A percentile compares a stretch with the other conserved stretches of the same genome.
Conservation (phyloP, 2,888 invertebrate genomes). For the Drosophila meridionalis region DNA sequence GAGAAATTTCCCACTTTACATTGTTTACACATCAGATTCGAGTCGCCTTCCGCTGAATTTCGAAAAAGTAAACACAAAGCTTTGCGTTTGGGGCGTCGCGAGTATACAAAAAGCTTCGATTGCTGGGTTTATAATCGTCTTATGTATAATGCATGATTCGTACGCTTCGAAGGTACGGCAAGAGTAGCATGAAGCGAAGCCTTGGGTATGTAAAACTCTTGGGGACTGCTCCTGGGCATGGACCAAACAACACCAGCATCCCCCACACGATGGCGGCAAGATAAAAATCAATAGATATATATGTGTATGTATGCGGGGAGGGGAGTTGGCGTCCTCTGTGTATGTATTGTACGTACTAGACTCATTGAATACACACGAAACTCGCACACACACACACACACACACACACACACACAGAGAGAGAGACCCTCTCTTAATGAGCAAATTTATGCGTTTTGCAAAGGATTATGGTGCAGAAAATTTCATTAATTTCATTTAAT, state of each 20-base stretch:
- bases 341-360: slow-evolving; percentile 23
- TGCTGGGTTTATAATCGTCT: slow-evolving; percentile 1
- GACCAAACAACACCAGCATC: slow-evolving; percentile 59
- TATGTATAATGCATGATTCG: slow-evolving; percentile 3
- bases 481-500: slow-evolving; percentile 81
- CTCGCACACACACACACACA: slow-evolving; percentile 45
- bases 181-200: neutral
- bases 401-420: slow-evolving; percentile 31
- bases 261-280: slow-evolving; percentile 67
- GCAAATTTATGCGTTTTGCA: slow-evolving; percentile 79
- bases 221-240: slow-evolving; percentile 46
- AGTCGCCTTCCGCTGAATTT: slow-evolving; percentile 33
- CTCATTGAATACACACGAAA: slow-evolving; percentile 60
- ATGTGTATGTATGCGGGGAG: slow-evolving; percentile 28
- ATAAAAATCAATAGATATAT: slow-evolving; percentile 75
- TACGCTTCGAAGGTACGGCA: slow-evolving; percentile 11
- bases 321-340: slow-evolving; percentile 29
- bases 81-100: slow-evolving; percentile 67
- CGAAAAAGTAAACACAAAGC: slow-evolving; percentile 68
- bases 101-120: slow-evolving; percentile 61
- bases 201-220: slow-evolving; percentile 47
- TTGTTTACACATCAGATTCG: slow-evolving; percentile 1
- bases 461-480: slow-evolving; percentile 81
- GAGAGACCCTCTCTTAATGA: slow-evolving; percentile 66
- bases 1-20: slow-evolving; percentile 12